Percentiles rank a stretch among this genome's conserved stretches.
These are phyloP conservation scores for Anas platyrhynchos DNA, from an alignment of 2,113 vertebrate genomes.

Conservation along the genomic window DNA sequence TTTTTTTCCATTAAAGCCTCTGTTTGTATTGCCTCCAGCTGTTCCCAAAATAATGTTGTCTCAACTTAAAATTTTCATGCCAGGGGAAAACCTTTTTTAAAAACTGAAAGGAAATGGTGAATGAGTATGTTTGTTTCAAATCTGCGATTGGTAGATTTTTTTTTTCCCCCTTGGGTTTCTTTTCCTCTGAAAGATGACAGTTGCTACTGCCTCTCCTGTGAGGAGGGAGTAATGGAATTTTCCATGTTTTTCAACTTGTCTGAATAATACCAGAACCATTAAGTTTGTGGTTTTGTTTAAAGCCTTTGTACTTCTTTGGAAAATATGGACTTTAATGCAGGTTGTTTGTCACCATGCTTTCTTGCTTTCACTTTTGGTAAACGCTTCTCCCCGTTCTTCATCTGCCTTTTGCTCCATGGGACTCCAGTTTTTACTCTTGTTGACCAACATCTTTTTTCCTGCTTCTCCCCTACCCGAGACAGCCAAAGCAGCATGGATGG, in stretches of 20 bases:
- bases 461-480: neutral
- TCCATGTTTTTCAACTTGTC: slow-evolving; percentile 4
- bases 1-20: slow-evolving; percentile 20
- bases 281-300: slow-evolving; percentile 25
- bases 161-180: neutral
- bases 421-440: neutral
- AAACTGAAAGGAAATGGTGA: slow-evolving; percentile 1
- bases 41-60: slow-evolving; percentile 42
- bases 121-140: slow-evolving; percentile 14
- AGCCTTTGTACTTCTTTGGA: neutral
- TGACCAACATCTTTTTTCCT: neutral
- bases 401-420: neutral
- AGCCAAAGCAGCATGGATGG: neutral
- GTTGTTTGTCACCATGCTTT: neutral
- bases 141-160: neutral
- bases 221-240: slow-evolving; percentile 9
- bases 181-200: neutral
- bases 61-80: neutral
- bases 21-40: slow-evolving; percentile 24
- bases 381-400: neutral
- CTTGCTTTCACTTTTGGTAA: neutral
- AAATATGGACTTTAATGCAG: neutral
- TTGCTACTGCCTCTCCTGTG: neutral
- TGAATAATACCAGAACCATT: neutral
- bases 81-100: neutral